Base-by-base conservation (phyloP, 1,140 invertebrate species). In the Trichomalopsis sarcophagae region DNA sequence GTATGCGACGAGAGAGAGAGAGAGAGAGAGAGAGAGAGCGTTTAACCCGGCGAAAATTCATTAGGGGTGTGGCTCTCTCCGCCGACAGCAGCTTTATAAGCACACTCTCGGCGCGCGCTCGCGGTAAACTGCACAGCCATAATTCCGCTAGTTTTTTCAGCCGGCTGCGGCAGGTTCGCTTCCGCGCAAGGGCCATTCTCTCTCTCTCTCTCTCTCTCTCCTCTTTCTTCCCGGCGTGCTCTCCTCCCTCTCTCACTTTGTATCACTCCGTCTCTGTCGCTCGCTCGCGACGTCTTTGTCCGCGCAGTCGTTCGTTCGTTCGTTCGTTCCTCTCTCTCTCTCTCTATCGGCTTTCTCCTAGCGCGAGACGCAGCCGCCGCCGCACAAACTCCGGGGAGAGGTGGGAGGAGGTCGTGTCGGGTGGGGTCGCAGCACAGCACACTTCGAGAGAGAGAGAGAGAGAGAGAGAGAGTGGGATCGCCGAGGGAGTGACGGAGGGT, bases 401-500 rank as follows among this genome's bases (percentile, higher is more conserved):
- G 5, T 36, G 40, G 23, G 10, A 21, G 4, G 79, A 71, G 62
- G 6, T 68, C 23, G 23, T 27, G 68, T 71, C 68, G 68, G 68
- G 68, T 71, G 23, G 55, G 55, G 55, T 62, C 55, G 55, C 5
- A 2, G 14, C 40, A n/a, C 5, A 2, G 14, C 40, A n/a, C 55
- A 62, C 17, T 62, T 62, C 21, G 55, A n/a, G 17, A n/a, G 55
- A n/a, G 17, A n/a, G 33, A 6, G 33, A 36, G 33, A 36, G 33
- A 6, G 33, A 6, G 33, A 55, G 33, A 11, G 30, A 2, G 71
- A 14, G 74, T 11, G 36, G 10, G 75, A 27, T 80, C 21, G 66
- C 33, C 33, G 3, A 36, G 69, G 78, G 80, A 78, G 47, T 85
- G 83, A 84, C 81, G 77, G 33, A 75, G 77, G 68, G 80, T 81